phyloP scores from a whole-genome alignment of 2,113 vertebrate genomes.

The Mixornis gularis region DNA sequence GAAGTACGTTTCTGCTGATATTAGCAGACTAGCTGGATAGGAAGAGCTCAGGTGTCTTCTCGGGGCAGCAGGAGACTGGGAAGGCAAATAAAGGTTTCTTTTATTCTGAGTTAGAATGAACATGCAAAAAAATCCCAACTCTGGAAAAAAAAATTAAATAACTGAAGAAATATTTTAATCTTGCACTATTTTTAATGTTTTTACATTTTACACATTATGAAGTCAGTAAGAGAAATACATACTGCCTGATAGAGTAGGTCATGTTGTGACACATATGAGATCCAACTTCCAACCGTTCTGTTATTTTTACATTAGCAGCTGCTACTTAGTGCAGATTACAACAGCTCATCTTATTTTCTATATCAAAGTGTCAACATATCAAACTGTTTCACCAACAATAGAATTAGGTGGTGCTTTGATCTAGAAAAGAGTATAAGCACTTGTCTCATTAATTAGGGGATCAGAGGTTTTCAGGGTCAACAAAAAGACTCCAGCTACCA shows the following conservation, averaged over 20 bases:
- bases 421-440: background rate
- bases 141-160: background rate
- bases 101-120: background rate
- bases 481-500: conserved; percentile 4
- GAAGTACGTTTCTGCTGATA: background rate
- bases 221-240: background rate
- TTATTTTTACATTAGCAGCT: conserved; percentile 40
- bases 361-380: conserved; percentile 48
- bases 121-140: background rate
- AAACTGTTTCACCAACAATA: conserved; percentile 13
- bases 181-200: background rate
- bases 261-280: conserved; percentile 1
- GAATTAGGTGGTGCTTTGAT: conserved; percentile 8
- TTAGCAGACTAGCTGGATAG: background rate
- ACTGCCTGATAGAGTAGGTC: background rate
- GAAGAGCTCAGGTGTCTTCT: background rate
- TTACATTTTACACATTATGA: background rate
- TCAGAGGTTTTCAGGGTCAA: conserved; percentile 44
- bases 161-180: background rate
- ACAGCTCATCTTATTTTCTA: conserved; percentile 51
- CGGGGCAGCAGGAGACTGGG: background rate
- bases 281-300: background rate
- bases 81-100: background rate
- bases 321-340: conserved; percentile 52
- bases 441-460: conserved; percentile 37